phyloP scores from a whole-genome alignment of 2,113 vertebrate genomes.

The Strix aluco region DNA sequence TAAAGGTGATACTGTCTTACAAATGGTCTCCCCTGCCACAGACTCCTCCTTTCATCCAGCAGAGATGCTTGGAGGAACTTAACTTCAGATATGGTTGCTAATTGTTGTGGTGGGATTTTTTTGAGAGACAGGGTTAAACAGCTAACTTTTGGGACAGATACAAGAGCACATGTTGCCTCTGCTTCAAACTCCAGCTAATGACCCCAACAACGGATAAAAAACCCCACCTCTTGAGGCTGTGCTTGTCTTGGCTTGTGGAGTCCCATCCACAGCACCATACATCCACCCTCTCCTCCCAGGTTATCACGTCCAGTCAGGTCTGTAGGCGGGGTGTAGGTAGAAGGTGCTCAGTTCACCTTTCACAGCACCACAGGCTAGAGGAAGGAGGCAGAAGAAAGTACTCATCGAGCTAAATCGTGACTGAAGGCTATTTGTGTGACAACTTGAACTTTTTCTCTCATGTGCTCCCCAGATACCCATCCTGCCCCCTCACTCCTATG shows the following conservation, averaged over 20 bases:
- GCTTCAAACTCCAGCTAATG: neutral
- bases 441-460: neutral
- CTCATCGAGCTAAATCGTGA: neutral
- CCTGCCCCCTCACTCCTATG: neutral
- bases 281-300: neutral
- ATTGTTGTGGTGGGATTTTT: neutral
- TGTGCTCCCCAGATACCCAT: neutral
- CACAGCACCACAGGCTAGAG: neutral
- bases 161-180: neutral
- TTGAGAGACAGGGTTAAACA: neutral
- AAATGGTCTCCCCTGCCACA: neutral
- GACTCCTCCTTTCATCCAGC: neutral
- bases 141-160: neutral
- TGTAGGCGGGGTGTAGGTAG: neutral
- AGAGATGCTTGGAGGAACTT: neutral
- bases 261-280: too few species aligned
- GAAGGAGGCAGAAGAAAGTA: neutral
- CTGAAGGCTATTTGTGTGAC: neutral
- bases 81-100: neutral
- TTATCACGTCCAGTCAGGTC: neutral
- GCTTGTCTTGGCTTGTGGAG: neutral
- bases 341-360: neutral
- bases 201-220: neutral
- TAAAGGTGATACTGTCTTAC: neutral
- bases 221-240: rapidly evolving